phyloP scores from a whole-genome alignment of 2,888 invertebrate genomes.

The Dryobotodes eremita region DNA sequence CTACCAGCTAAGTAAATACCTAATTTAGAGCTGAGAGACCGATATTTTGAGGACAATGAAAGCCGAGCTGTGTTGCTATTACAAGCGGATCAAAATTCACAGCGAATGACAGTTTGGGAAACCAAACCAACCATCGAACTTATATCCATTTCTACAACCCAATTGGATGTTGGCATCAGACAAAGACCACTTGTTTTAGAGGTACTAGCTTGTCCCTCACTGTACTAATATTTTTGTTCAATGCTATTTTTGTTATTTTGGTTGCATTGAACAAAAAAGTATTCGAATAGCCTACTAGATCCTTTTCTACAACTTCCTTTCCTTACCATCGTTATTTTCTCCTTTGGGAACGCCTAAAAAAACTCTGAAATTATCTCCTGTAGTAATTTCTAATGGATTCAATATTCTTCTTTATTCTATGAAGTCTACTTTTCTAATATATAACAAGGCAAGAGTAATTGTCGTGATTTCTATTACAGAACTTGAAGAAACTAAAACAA shows the following conservation, averaged over 20 bases:
- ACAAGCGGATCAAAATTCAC: slow-evolving; percentile 10
- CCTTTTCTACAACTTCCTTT: neutral
- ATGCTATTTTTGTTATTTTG: no score
- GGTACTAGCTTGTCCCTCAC: neutral
- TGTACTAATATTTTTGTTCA: no score
- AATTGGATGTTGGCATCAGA: neutral
- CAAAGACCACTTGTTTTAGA: neutral
- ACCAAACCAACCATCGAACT: no score
- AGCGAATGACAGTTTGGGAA: neutral
- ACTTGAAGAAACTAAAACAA: neutral
- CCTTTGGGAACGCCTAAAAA: neutral
- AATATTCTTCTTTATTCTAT: no score
- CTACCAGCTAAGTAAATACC: slow-evolving; percentile 14
- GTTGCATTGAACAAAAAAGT: neutral
- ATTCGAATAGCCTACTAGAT: neutral
- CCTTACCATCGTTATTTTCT: neutral
- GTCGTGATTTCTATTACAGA: neutral
- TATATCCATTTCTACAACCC: no score
- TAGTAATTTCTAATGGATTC: no score
- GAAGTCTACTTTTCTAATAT: no score
- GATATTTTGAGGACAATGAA: slow-evolving; percentile 7
- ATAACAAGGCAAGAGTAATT: no score
- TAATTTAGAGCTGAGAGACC: neutral
- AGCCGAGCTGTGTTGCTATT: neutral
- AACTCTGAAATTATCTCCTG: no score